Percentiles rank a stretch among this genome's conserved stretches.
Conservation (phyloP, 2,888 invertebrate species). For the Drosophila pullipes region DNA sequence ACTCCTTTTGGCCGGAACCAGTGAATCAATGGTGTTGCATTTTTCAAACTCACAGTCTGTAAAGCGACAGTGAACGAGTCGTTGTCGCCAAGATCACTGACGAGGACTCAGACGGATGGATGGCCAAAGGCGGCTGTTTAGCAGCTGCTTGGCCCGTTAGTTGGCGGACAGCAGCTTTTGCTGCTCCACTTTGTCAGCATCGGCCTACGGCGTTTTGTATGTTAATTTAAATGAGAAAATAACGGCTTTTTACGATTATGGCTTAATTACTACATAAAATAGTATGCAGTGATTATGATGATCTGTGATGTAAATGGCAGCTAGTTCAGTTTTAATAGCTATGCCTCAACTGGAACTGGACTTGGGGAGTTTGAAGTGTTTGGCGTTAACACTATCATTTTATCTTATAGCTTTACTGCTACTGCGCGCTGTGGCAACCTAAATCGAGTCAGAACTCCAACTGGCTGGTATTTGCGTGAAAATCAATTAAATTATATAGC, state of each 20-base stretch:
- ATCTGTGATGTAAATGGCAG: constrained; percentile 37
- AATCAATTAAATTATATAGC: constrained; percentile 71
- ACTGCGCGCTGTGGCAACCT: constrained; percentile 17
- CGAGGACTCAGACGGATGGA: constrained; percentile 50
- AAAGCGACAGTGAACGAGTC: constrained; percentile 26
- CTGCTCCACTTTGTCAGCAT: constrained; percentile 44
- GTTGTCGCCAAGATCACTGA: constrained; percentile 68
- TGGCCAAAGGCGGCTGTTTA: constrained; percentile 51
- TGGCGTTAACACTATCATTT: constrained; percentile 75
- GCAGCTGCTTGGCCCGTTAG: constrained; percentile 60
- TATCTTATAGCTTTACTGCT: constrained; percentile 60
- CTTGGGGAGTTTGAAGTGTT: neutral
- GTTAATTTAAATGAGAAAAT: constrained; percentile 77
- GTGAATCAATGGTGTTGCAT: constrained; percentile 55
- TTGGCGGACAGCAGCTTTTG: constrained; percentile 42
- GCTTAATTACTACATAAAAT: constrained; percentile 76
- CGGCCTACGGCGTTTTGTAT: constrained; percentile 55
- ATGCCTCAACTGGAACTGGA: constrained; percentile 7
- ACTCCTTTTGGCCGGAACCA: constrained; percentile 34
- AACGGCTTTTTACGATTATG: constrained; percentile 81
- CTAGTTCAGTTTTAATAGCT: constrained; percentile 44
- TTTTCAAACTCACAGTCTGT: constrained; percentile 69
- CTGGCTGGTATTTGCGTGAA: constrained; percentile 56
- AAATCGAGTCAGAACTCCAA: constrained; percentile 6
- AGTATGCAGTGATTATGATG: constrained; percentile 41